Base-by-base conservation (phyloP, 1,140 invertebrate genomes). In the Triops longicaudatus region DNA sequence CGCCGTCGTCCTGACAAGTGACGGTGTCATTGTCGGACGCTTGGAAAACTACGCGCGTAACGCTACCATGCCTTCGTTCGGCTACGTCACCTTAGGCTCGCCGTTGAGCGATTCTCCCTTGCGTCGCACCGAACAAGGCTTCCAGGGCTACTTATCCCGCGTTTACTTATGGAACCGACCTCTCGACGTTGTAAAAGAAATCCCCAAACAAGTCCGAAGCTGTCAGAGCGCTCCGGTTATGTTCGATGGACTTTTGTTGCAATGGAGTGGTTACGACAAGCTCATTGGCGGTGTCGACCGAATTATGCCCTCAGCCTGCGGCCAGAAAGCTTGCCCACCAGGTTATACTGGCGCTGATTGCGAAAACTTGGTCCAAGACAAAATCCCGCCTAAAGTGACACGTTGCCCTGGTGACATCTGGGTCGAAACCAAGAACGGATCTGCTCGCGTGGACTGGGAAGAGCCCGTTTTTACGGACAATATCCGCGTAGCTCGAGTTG, bases 131-230 rank as follows among this genome's bases (percentile, higher is more conserved):
- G 92, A 94, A 84, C 86, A 90, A 22, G 95, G 95, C 11, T 99
- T 99, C 90, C 93, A 96, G 86, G 97, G 97, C 22, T 92, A 94
- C 81, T 83, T 99, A 17, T 97, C 94, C 28, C 95, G 97, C 84
- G 91, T 98, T 27, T 95, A 98, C 86, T 88, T 98, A 74, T 98
- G 97, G 95, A 92, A 91, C 79, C 87, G 95, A 71, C 92, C 93
- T 44, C 85, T 98, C 1, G 94, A 97, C 83, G 91, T 97, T 14
- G 93, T 92, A 1, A 91, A 91, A 79, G 97, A 98, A 86, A 93
- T 98, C 78, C 95, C 98, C 80, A 93, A 95, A 84, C 93, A 95
- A 88, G 84, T 85, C 0, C 88, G 93, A 27, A 92, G 94, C 81
- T 98, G 96, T 82, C 89, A 95, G 81, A 94, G 93, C 10, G 93